Evolutionary conservation across 2,888 invertebrate species (phyloP).

Genomic region (Diaprepes abbreviatus): DNA sequence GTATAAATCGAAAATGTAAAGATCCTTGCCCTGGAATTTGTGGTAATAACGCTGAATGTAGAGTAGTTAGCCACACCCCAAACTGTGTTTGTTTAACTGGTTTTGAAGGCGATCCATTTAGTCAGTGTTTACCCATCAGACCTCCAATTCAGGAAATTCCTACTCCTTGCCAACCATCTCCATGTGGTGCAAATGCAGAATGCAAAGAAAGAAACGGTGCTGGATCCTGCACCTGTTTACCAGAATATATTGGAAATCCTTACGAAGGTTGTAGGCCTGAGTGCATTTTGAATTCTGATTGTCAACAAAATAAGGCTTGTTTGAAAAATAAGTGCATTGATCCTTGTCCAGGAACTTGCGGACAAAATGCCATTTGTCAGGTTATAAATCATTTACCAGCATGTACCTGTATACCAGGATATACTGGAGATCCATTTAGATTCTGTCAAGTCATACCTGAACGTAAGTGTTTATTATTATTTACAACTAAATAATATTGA

Average conservation of each 20-base stretch:
- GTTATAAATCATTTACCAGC: constrained; percentile 66
- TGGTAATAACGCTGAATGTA: constrained; percentile 79
- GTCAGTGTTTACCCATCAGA: constrained; percentile 54
- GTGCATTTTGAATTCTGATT: constrained; percentile 72
- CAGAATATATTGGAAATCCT: constrained; percentile 72
- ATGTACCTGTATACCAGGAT: constrained; percentile 70
- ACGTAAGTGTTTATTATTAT: constrained; percentile 67
- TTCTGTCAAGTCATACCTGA: constrained; percentile 63
- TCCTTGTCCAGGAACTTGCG: constrained; percentile 75
- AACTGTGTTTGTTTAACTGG: constrained; percentile 77
- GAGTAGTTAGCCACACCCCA: constrained; percentile 82
- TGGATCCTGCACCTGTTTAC: constrained; percentile 70
- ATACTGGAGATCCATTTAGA: constrained; percentile 68
- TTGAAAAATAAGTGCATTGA: constrained; percentile 72
- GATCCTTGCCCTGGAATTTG: constrained; percentile 83
- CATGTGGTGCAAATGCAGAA: constrained; percentile 70
- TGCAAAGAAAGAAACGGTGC: constrained; percentile 70
- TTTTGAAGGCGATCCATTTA: constrained; percentile 79
- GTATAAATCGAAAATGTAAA: constrained; percentile 79
- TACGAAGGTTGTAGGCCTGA: constrained; percentile 74
- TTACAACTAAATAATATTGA: neutral
- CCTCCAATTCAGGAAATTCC: constrained; percentile 41
- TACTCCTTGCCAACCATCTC: constrained; percentile 67
- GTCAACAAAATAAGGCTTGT: constrained; percentile 71
- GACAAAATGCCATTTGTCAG: constrained; percentile 76